Percentiles rank a stretch among this genome's conserved stretches.
Evolutionary conservation across 2,888 invertebrate species (phyloP).

Genomic region (Xylota segnis): DNA sequence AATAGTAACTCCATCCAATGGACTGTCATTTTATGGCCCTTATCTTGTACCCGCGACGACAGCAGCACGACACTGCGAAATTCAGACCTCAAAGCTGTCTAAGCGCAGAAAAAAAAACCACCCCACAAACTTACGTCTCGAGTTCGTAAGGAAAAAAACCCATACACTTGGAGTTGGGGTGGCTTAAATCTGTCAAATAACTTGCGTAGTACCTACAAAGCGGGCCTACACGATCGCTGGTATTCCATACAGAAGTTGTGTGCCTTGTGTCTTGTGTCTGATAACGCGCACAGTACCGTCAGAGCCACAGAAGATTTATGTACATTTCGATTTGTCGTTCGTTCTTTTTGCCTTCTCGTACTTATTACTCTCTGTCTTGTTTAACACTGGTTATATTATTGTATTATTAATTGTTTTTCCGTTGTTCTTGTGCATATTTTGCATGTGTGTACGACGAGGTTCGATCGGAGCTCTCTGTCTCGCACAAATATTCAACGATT

Average conservation of each 20-base stretch:
- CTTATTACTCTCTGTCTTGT: constrained; percentile 59
- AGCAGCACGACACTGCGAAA: background rate
- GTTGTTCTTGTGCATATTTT: constrained; percentile 50
- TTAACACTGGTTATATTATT: constrained; percentile 63
- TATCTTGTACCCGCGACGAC: constrained; percentile 2
- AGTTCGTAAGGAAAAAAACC: constrained; percentile 44
- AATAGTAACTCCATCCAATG: constrained; percentile 21
- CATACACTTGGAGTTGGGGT: background rate
- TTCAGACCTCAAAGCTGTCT: constrained; percentile 15
- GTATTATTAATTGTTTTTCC: constrained; percentile 60
- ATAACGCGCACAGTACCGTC: constrained; percentile 50
- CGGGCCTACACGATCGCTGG: constrained; percentile 21
- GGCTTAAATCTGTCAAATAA: constrained; percentile 51
- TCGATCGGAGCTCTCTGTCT: constrained; percentile 60
- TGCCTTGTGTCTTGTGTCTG: constrained; percentile 41
- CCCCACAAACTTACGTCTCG: background rate
- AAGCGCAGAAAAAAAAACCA: constrained; percentile 3
- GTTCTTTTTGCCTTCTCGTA: constrained; percentile 26
- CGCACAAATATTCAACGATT: constrained; percentile 37
- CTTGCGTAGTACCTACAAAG: constrained; percentile 12
- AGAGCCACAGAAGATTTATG: constrained; percentile 58
- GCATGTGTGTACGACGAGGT: constrained; percentile 53
- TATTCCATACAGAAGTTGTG: background rate
- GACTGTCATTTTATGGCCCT: constrained; percentile 19
- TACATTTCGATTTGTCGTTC: constrained; percentile 63